Conservation (phyloP, 1,140 invertebrate genomes). For the Scaptodrosophila lebanonensis region DNA sequence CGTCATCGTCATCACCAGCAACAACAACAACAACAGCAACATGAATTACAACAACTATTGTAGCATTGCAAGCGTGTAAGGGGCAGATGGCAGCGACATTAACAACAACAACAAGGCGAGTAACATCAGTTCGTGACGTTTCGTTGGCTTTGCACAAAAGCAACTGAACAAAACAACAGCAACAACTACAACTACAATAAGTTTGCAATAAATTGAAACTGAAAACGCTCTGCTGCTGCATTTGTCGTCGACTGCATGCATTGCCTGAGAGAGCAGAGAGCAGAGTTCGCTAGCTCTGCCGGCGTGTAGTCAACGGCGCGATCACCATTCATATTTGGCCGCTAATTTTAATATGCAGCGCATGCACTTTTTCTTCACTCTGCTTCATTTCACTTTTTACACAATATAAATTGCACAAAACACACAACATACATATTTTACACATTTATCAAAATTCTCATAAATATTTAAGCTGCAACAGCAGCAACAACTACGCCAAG, state of each 20-base stretch:
- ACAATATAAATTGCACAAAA: conserved; percentile 13
- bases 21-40: conserved; percentile 25
- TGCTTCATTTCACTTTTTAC: conserved; percentile 34
- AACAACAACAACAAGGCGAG: conserved; percentile 24
- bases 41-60: conserved; percentile 16
- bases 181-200: conserved; percentile 7
- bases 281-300: too few relatives aligned
- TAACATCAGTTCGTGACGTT: conserved; percentile 57
- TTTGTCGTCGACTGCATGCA: too few relatives aligned
- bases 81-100: conserved; percentile 6
- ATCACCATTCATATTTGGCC: conserved; percentile 12
- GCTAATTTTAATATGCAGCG: conserved; percentile 45
- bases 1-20: conserved; percentile 56
- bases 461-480: conserved; percentile 1
- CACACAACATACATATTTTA: conserved; percentile 11
- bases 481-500: background rate
- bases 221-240: conserved; percentile 11
- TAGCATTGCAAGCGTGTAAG: conserved; percentile 14
- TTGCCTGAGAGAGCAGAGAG: too few relatives aligned
- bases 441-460: conserved; percentile 26
- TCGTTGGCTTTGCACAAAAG: conserved; percentile 32
- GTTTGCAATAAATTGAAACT: conserved; percentile 46
- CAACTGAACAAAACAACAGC: conserved; percentile 9
- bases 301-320: conserved; percentile 9
- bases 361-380: conserved; percentile 18